These are phyloP conservation scores for Adelognathus sp. DNA, from an alignment of 2,888 invertebrate genomes.

Conservation along the genomic window DNA sequence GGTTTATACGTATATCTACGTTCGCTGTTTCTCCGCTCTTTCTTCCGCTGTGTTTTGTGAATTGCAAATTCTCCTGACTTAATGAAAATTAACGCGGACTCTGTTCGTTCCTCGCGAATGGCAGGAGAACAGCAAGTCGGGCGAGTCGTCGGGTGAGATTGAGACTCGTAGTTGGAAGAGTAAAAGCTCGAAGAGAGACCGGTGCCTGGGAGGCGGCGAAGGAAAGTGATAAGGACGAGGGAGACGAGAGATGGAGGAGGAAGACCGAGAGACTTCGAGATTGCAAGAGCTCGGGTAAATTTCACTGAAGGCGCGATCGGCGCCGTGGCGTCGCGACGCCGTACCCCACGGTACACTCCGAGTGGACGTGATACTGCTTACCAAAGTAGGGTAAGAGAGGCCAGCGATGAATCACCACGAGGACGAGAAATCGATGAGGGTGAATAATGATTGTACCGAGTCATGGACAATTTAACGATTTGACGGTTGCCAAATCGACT, in stretches of 20 bases:
- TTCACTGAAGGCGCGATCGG: conserved; percentile 28
- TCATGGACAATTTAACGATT: background rate
- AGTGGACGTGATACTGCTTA: conserved; percentile 16
- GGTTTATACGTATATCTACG: background rate
- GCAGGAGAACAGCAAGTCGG: background rate
- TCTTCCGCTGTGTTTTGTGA: conserved; percentile 37
- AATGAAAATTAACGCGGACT: conserved; percentile 53
- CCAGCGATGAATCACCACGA: background rate
- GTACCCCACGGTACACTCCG: conserved; percentile 4
- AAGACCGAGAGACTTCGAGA: conserved; percentile 25
- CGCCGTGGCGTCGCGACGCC: conserved; percentile 56
- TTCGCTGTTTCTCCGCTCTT: background rate
- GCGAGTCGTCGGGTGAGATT: background rate
- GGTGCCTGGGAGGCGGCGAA: background rate
- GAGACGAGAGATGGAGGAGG: conserved; percentile 8
- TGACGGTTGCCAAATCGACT: background rate
- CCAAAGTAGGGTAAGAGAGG: background rate
- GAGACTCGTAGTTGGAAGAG: background rate
- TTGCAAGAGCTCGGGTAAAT: conserved; percentile 7
- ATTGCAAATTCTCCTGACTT: conserved; percentile 50
- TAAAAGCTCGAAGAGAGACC: conserved; percentile 5
- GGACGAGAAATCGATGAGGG: background rate
- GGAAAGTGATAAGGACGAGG: conserved; percentile 25
- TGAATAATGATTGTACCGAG: background rate
- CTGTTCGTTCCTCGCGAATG: conserved; percentile 18